These are phyloP conservation scores for Nipponacmea schrenckii DNA, from an alignment of 2,888 invertebrate genomes.

Conservation along the genomic window DNA sequence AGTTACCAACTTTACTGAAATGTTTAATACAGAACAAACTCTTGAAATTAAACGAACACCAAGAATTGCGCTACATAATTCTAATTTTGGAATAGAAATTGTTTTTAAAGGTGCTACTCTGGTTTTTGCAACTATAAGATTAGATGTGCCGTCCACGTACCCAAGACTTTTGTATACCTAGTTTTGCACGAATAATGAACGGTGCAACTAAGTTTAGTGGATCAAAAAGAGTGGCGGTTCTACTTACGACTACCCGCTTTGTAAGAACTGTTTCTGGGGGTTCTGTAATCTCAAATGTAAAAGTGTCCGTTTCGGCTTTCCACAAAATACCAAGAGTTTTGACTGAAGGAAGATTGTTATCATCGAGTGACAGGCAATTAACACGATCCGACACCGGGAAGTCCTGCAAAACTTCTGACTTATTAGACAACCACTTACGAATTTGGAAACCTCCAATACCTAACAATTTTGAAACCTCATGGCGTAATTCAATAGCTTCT, in stretches of 20 bases:
- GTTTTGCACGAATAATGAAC: background rate
- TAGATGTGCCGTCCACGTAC: slow-evolving; percentile 10
- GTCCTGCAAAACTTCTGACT: no score
- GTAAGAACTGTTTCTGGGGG: background rate
- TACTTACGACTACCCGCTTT: no score
- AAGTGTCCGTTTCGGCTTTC: background rate
- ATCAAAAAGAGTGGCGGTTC: no score
- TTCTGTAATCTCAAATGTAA: background rate
- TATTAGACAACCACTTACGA: no score
- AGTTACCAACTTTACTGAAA: slow-evolving; percentile 8
- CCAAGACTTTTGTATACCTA: background rate
- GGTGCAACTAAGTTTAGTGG: background rate
- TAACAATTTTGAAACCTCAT: no score
- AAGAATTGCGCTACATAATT: slow-evolving; percentile 19
- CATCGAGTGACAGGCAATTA: no score
- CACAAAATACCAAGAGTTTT: background rate
- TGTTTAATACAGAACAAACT: slow-evolving; percentile 11
- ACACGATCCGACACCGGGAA: no score
- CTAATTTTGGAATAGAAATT: slow-evolving; percentile 11
- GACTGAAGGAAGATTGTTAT: background rate
- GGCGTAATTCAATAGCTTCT: no score
- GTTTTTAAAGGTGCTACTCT: slow-evolving; percentile 19
- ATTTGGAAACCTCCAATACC: no score
- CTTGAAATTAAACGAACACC: background rate
- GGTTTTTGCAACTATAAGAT: slow-evolving; percentile 13